Base-by-base conservation (phyloP, 2,113 vertebrate genomes). In the Urocolius indicus region DNA sequence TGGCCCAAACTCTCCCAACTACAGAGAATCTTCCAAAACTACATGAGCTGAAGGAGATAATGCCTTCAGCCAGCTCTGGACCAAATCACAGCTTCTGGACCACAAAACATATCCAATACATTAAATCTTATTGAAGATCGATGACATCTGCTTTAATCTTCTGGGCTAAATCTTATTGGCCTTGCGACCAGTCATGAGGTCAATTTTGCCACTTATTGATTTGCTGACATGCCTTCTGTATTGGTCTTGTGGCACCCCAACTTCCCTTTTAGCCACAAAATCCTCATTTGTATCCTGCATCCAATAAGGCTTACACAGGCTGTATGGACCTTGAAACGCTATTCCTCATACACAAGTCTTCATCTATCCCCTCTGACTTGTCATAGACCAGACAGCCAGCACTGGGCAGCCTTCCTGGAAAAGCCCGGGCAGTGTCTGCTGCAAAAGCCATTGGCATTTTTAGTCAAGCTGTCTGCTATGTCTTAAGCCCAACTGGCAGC, bases 371-470 rank as follows among this genome's bases (percentile, higher is more conserved):
- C 34, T 59, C 76, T 36, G 36, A 41, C 20, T 76, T 6, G 29
- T 13, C 0, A 0, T 16, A 11, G 2, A 2, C 27, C 67, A 79
- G 22, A 5, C 54, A 54, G 23, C 4, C 17, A 38, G 49, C 34
- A 54, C 69, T 51, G 61, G 77, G 36, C 68, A 89, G 27, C 51
- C 46, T 89, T 89, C 65, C 65, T 23, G 36, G 41, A 58, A 68
- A 41, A 78, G 57, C 36, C 36, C 46, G 52, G 78, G n/a, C 57
- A 69, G 45, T 34, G 8, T 5, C 32, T 68, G 58, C 67, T 51
- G 48, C 72, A 88, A 48, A 58, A 74, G 61, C 13, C 41, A 0
- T 8, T 43, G 13, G 54, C 49, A 32, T 16, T 68, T 43, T 45
- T 52, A 73, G 26, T 38, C 71, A 86, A 86, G 17, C 59, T 48